Evolutionary conservation across 2,797 vertebrate genomes (phyloP), one percentile per base, ranked within the genome.

Genomic region (Clarias platycephalus): DNA sequence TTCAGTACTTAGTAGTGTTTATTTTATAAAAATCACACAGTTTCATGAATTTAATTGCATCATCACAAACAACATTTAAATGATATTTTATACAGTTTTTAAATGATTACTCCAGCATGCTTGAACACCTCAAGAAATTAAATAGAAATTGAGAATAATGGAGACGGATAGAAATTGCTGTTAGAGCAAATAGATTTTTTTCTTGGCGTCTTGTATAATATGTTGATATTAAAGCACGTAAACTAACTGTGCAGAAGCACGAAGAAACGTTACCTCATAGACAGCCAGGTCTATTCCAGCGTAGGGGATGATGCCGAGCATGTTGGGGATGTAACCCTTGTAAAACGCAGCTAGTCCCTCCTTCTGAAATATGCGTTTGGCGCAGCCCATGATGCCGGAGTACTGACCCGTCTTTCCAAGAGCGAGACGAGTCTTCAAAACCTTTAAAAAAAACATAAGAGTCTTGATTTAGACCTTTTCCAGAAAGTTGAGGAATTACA

Each of bases 261-360:
- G 26, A 44, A 34, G 40, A 55, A 24, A 5, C 53, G 49, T 64
- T 88, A 98, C 97, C 96, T 99, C 97, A 4, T 99, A 99, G 71
- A 99, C 96, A 0, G 97, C 98, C 80, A 99, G 92, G 92, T 99
- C 97, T 9, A 99, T 98, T 28, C 98, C 98, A 16, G 98, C 97
- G 0, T 99, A 99, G 0, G 98, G 98, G 89, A 99, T 98, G 93
- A 99, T 99, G n/a, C 97, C 98, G 67, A 99, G 88, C 95, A 98
- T 96, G 91, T 99, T 99, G 82, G 98, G 98, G 68, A 98, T 81
- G 3, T 99, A 99, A 90, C 98, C 98, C 90, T 97, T 98, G 93
- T 99, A 99, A 92, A 99, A 99, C 20, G 97, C 97, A 0, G 93
- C 89, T 83, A 95, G 10, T 0, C 97, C 96, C 86, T 99, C 98